A percentile compares a stretch with the other conserved stretches of the same genome.
Conservation (phyloP, 1,140 invertebrate species). For the Centruroides vittatus region DNA sequence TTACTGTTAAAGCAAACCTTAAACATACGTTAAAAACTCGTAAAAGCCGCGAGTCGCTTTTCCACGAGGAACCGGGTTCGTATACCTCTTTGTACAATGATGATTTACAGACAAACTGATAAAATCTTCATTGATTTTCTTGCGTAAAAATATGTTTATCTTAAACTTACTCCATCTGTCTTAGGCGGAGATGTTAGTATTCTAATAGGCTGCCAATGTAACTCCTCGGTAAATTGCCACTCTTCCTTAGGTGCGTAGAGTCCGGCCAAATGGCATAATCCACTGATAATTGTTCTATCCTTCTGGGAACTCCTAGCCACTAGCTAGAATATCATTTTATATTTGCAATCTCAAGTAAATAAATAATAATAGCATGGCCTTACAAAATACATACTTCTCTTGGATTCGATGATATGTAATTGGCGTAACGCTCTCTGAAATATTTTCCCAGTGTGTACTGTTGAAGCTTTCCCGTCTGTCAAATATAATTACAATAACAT, state of each 20-base stretch:
- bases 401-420: not conserved
- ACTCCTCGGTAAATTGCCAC: not conserved
- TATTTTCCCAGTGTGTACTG: conserved; percentile 1
- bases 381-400: not conserved
- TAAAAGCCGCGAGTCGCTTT: too few species aligned
- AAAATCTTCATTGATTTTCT: too few species aligned
- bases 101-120: too few species aligned
- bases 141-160: too few species aligned
- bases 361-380: not conserved
- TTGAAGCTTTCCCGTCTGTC: not conserved
- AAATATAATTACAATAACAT: not conserved
- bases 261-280: not conserved
- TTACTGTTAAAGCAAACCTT: too few species aligned
- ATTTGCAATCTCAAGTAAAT: not conserved
- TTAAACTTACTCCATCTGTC: too few species aligned
- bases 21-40: too few species aligned
- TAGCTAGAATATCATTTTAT: not conserved
- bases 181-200: too few species aligned
- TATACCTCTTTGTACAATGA: too few species aligned
- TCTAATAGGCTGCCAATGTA: conserved; percentile 1
- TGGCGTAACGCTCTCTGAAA: not conserved
- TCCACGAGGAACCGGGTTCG: too few species aligned
- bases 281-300: not conserved
- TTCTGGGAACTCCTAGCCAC: conserved; percentile 1
- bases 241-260: conserved; percentile 1